Evolutionary conservation across 2,113 vertebrate genomes (phyloP).

Genomic region (Eulacestoma nigropectus): DNA sequence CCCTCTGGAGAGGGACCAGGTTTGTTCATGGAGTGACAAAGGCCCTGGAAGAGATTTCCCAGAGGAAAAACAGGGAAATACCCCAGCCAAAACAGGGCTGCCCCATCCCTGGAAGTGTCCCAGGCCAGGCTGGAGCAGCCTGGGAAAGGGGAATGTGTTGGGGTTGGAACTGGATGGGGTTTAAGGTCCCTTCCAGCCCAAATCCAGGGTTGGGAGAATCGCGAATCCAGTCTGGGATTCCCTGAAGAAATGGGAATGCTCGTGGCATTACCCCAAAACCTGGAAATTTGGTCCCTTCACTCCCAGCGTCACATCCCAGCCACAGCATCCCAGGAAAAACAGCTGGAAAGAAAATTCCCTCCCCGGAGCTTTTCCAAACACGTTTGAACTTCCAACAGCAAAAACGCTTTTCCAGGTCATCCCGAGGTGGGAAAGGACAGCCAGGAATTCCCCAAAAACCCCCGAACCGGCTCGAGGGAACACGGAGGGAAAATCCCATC

Average conservation of each 20-base stretch:
- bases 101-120: background rate
- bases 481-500: rapidly evolving
- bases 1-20: background rate
- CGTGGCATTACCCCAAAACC: background rate
- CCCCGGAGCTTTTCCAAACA: background rate
- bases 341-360: background rate
- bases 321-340: background rate
- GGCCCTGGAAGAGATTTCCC: background rate
- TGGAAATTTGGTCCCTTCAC: background rate
- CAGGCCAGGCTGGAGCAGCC: background rate
- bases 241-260: background rate
- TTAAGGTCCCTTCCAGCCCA: background rate
- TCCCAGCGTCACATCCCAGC: background rate
- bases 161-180: background rate
- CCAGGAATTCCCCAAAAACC: rapidly evolving
- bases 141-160: background rate
- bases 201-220: background rate
- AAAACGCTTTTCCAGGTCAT: background rate
- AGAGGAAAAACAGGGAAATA: background rate
- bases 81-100: background rate
- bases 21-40: background rate
- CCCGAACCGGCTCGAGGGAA: background rate
- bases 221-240: background rate
- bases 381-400: background rate
- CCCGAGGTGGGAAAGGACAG: background rate